phyloP scores from a whole-genome alignment of 2,113 vertebrate species.

The Psilopogon haemacephalus region DNA sequence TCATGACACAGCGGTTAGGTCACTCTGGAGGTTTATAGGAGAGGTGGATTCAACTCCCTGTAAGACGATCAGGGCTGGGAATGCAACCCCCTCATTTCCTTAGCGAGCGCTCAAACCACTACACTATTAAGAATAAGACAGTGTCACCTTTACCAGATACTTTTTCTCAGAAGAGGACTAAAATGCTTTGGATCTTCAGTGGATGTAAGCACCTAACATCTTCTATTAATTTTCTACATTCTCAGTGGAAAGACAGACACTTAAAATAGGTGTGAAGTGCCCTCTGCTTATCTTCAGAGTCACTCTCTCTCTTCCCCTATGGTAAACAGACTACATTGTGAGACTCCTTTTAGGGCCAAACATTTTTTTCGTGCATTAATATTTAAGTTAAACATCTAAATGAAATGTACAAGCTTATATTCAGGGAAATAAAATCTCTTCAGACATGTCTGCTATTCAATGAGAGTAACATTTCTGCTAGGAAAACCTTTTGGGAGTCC shows the following conservation, averaged over 20 bases:
- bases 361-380: not conserved
- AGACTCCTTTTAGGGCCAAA: not conserved
- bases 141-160: slow-evolving; percentile 39
- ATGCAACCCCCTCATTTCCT: slow-evolving; percentile 16
- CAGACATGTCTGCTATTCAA: not conserved
- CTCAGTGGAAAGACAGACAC: not conserved
- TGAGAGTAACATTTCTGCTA: not conserved
- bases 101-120: slow-evolving; percentile 36
- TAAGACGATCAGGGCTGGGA: not conserved
- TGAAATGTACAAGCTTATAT: not conserved
- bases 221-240: slow-evolving; percentile 32
- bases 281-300: not conserved
- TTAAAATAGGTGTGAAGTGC: slow-evolving; percentile 21
- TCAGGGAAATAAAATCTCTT: not conserved
- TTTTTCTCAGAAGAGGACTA: slow-evolving; percentile 40
- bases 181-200: not conserved
- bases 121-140: slow-evolving; percentile 33
- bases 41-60: slow-evolving; percentile 14
- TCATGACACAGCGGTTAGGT: not conserved
- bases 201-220: slow-evolving; percentile 7
- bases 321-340: not conserved
- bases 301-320: not conserved
- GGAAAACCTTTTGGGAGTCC: not conserved
- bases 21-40: not conserved
- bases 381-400: slow-evolving; percentile 21